phyloP scores from a whole-genome alignment of 2,113 vertebrate genomes.

The Rhinogobius similis region DNA sequence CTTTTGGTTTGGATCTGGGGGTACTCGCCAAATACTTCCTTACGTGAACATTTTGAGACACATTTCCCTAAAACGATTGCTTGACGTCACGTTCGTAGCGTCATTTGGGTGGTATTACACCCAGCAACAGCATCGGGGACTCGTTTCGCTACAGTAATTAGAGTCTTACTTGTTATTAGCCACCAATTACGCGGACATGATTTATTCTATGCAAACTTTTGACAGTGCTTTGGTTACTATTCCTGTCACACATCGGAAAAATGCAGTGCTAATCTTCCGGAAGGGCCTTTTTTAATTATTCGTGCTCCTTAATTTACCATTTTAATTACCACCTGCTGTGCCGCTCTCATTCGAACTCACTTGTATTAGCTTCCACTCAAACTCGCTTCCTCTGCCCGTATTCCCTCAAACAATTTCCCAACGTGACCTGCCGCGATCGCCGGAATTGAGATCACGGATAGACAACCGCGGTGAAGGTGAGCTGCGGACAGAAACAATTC shows the following conservation, averaged over 20 bases:
- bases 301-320: background rate
- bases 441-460: background rate
- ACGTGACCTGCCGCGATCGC: background rate
- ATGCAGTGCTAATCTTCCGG: background rate
- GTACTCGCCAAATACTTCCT: too few species aligned
- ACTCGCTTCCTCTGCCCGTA: background rate
- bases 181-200: background rate
- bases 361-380: background rate
- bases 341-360: background rate
- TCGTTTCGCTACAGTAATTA: too few species aligned
- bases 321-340: background rate
- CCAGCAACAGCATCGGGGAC: too few species aligned
- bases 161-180: too few species aligned
- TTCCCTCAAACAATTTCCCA: constrained; percentile 1
- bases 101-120: too few species aligned
- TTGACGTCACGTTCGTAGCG: too few species aligned
- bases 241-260: background rate
- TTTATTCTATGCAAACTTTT: background rate
- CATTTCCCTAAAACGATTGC: too few species aligned
- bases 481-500: background rate
- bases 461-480: background rate
- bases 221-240: background rate
- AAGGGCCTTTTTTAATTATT: background rate
- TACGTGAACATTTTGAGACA: too few species aligned
- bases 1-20: too few species aligned